Evolutionary conservation across 2,113 vertebrate genomes (phyloP).

Genomic region (Pituophis catenifer): DNA sequence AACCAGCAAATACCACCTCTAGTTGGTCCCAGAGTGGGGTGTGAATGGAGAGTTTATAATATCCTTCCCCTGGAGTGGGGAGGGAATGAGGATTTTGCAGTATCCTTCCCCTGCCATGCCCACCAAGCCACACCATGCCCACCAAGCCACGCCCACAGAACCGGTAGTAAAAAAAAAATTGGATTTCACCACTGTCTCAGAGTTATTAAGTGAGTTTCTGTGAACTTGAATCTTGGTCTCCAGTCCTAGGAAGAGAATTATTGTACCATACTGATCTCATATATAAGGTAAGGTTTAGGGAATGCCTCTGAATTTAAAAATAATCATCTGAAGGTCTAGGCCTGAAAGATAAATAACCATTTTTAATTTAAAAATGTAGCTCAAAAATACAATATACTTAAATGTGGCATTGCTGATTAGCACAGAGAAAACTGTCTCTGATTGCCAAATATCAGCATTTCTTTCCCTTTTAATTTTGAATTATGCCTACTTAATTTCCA

Average conservation of each 20-base stretch:
- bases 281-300: not conserved
- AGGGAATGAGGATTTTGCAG: too few relatives aligned
- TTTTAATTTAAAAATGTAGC: not conserved
- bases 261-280: not conserved
- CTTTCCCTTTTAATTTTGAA: not conserved
- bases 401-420: not conserved
- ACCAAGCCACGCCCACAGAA: too few relatives aligned
- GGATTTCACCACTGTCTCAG: not conserved
- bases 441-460: not conserved
- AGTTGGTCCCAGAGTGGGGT: too few relatives aligned
- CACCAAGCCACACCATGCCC: too few relatives aligned
- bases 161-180: too few relatives aligned
- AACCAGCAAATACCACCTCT: too few relatives aligned
- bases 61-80: too few relatives aligned
- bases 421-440: not conserved
- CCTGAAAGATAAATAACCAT: not conserved
- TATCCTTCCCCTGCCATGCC: too few relatives aligned
- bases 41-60: too few relatives aligned
- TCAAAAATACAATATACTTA: not conserved
- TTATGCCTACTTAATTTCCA: not conserved
- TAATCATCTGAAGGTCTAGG: not conserved
- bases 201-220: not conserved
- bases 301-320: not conserved
- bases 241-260: not conserved
- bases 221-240: not conserved